Percentiles rank a stretch among this genome's conserved stretches.
Evolutionary conservation across 1,140 invertebrate genomes (phyloP).

Genomic region (Calephelis virginiensis): DNA sequence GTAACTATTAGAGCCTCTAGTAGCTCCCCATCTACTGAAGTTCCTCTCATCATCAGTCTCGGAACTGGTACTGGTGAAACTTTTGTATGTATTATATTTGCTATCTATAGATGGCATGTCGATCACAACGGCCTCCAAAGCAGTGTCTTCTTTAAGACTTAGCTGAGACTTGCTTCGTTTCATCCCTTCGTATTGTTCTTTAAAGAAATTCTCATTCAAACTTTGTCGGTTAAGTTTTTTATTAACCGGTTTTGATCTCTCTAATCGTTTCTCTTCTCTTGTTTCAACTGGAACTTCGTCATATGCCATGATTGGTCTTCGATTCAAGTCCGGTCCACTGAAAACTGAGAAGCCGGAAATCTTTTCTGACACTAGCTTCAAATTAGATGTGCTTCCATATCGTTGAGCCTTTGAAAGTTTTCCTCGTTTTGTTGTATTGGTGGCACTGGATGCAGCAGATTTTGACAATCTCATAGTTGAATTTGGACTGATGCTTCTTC

Average conservation of each 20-base stretch:
- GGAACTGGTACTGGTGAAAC: slow-evolving; percentile 36
- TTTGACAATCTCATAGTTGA: slow-evolving; percentile 37
- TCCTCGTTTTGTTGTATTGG: slow-evolving; percentile 49
- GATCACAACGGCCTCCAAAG: slow-evolving; percentile 64
- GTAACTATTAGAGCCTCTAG: slow-evolving; percentile 64
- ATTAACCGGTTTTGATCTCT: slow-evolving; percentile 41
- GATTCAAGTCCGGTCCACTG: slow-evolving; percentile 33
- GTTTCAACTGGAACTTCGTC: slow-evolving; percentile 40
- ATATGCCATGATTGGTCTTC: slow-evolving; percentile 59
- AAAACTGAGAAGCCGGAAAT: slow-evolving; percentile 69
- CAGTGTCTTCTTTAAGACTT: slow-evolving; percentile 59
- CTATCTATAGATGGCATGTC: slow-evolving; percentile 57
- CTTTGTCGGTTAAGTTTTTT: slow-evolving; percentile 55
- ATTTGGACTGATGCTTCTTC: slow-evolving; percentile 52
- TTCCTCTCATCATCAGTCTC: slow-evolving; percentile 39
- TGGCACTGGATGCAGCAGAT: slow-evolving; percentile 50
- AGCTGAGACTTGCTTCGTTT: slow-evolving; percentile 59
- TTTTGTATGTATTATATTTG: slow-evolving; percentile 48
- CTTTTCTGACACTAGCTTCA: slow-evolving; percentile 66
- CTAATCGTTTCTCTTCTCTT: slow-evolving; percentile 36
- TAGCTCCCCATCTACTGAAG: slow-evolving; percentile 60
- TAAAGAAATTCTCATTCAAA: slow-evolving; percentile 54
- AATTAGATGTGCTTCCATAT: slow-evolving; percentile 62
- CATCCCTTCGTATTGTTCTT: slow-evolving; percentile 39
- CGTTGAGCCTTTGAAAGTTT: slow-evolving; percentile 49